Conservation (phyloP, 2,888 invertebrate species). For the Zelleria hepariella region DNA sequence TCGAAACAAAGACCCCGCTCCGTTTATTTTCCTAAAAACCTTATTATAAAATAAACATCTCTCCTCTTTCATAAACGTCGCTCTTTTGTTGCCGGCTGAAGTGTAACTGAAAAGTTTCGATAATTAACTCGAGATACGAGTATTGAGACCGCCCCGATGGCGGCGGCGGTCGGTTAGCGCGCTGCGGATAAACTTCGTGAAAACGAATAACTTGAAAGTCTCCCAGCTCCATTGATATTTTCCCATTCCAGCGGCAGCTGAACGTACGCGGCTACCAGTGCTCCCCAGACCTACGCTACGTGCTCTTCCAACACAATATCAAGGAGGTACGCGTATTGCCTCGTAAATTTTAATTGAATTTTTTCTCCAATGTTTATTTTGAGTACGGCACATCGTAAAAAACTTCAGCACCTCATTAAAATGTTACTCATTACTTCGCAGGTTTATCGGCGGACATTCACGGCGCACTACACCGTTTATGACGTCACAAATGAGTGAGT, state of each 20-base stretch:
- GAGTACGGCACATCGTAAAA: neutral
- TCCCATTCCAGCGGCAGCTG: slow-evolving; percentile 81
- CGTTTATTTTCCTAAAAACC: neutral
- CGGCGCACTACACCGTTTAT: slow-evolving; percentile 91
- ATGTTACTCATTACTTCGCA: slow-evolving; percentile 58
- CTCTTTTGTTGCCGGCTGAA: neutral
- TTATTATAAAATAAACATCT: neutral
- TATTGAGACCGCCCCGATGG: slow-evolving; percentile 13
- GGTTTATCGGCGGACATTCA: slow-evolving; percentile 89
- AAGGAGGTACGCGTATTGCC: slow-evolving; percentile 76
- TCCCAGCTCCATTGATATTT: slow-evolving; percentile 16
- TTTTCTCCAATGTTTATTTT: neutral
- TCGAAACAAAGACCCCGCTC: neutral
- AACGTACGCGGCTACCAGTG: slow-evolving; percentile 90
- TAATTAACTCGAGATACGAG: slow-evolving; percentile 14
- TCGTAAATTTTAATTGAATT: neutral
- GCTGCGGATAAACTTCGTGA: neutral
- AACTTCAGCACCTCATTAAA: neutral
- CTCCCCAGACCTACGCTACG: slow-evolving; percentile 87
- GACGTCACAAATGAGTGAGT: slow-evolving; percentile 93
- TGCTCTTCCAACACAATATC: slow-evolving; percentile 91
- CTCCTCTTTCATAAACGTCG: neutral
- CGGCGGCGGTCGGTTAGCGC: neutral
- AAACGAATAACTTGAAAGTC: neutral
- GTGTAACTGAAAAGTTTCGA: slow-evolving; percentile 9